Evolutionary conservation across 2,888 invertebrate species (phyloP).

Genomic region (Fragum whitleyi): DNA sequence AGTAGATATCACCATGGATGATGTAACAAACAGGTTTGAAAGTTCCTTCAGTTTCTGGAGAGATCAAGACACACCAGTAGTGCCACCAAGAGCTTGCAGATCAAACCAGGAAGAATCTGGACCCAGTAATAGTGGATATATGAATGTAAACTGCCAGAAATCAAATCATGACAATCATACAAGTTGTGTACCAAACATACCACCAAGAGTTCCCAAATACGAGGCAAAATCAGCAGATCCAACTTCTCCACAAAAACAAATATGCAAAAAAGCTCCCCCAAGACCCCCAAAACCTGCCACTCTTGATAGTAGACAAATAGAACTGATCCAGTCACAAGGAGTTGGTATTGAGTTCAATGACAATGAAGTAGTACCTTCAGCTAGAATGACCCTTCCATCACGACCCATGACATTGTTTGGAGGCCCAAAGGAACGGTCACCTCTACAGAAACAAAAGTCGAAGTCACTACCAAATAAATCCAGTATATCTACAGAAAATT

Average conservation of each 20-base stretch:
- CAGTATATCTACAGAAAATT: neutral
- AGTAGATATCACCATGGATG: neutral
- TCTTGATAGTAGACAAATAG: neutral
- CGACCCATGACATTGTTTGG: slow-evolving; percentile 7
- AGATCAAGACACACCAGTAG: neutral
- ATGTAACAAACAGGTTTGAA: slow-evolving; percentile 8
- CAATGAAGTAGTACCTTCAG: neutral
- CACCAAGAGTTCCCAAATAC: neutral
- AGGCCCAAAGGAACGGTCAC: neutral
- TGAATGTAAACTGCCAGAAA: neutral
- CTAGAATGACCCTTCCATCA: neutral
- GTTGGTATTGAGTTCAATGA: neutral
- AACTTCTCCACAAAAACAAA: neutral
- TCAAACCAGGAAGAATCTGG: neutral
- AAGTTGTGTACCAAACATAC: neutral
- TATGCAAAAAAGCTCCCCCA: neutral
- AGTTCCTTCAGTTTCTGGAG: slow-evolving; percentile 13
- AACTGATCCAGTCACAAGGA: neutral
- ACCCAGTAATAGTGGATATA: neutral
- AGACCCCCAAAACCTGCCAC: neutral
- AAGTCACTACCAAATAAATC: slow-evolving; percentile 38
- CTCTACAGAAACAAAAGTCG: neutral
- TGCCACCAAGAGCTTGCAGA: slow-evolving; percentile 8
- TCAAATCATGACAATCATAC: neutral
- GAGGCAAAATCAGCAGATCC: neutral